phyloP scores from a whole-genome alignment of 2,797 vertebrate species.

The Manis javanica region DNA sequence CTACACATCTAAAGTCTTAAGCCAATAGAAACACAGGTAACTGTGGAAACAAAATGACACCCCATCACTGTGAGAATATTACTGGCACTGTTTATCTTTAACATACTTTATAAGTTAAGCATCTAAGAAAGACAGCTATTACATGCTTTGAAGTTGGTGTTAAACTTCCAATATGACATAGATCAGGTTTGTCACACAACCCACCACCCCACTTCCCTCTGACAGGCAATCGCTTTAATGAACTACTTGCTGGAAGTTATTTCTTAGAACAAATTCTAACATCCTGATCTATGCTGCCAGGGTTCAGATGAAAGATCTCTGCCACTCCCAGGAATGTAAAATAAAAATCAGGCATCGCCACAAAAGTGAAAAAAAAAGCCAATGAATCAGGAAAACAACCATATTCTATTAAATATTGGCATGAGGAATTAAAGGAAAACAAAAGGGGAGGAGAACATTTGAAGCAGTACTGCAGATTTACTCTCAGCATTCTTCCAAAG shows the following conservation, averaged over 20 bases:
- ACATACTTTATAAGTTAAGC: neutral
- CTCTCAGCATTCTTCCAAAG: neutral
- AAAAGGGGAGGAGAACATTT: neutral
- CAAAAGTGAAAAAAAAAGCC: neutral
- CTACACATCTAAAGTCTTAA: neutral
- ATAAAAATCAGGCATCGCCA: neutral
- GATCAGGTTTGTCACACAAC: neutral
- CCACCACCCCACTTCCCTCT: neutral
- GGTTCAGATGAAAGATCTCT: neutral
- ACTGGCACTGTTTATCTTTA: neutral
- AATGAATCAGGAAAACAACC: neutral
- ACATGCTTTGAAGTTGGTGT: neutral
- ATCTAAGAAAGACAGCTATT: neutral
- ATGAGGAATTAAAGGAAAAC: neutral
- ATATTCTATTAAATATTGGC: neutral
- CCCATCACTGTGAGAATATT: neutral
- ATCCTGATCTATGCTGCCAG: neutral
- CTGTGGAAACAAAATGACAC: neutral
- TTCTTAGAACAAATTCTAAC: neutral
- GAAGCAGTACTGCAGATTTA: neutral
- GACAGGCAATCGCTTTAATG: neutral
- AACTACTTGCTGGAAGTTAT: neutral
- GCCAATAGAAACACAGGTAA: neutral
- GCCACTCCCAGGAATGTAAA: neutral
- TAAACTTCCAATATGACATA: neutral